These are phyloP conservation scores for Limenitis camilla DNA, from an alignment of 2,888 invertebrate species.

Conservation along the genomic window DNA sequence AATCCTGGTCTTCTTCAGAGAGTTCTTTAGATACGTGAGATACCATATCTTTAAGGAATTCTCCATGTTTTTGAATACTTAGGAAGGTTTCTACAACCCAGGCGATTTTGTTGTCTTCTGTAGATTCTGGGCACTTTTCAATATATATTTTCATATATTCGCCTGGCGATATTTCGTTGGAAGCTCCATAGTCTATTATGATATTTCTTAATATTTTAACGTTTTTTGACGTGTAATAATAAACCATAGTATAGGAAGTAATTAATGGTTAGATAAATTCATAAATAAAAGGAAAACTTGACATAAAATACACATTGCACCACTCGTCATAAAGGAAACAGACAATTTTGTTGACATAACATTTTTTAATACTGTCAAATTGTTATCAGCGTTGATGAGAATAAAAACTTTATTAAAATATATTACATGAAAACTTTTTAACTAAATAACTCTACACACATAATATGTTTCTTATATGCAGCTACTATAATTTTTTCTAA, in stretches of 20 bases:
- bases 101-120: slow-evolving; percentile 49
- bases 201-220: slow-evolving; percentile 55
- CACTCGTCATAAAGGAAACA: too few species aligned
- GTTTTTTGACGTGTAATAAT: slow-evolving; percentile 57
- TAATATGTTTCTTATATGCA: too few species aligned
- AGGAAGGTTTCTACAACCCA: slow-evolving; percentile 61
- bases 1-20: slow-evolving; percentile 47
- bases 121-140: slow-evolving; percentile 50
- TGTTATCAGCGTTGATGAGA: too few species aligned
- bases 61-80: slow-evolving; percentile 48
- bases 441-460: too few species aligned
- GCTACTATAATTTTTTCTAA: too few species aligned
- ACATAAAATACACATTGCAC: slow-evolving; percentile 22
- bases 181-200: slow-evolving; percentile 41
- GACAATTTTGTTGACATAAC: too few species aligned
- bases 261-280: slow-evolving; percentile 18
- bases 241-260: slow-evolving; percentile 45
- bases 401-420: too few species aligned
- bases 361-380: too few species aligned
- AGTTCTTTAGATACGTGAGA: slow-evolving; percentile 44
- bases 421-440: too few species aligned
- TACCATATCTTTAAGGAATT: slow-evolving; percentile 45
- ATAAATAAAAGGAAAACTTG: slow-evolving; percentile 37
- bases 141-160: slow-evolving; percentile 60
- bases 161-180: slow-evolving; percentile 44